Evolutionary conservation across 2,797 vertebrate genomes (phyloP), one percentile per base, ranked within the genome.

Genomic region (Acipenser ruthenus): DNA sequence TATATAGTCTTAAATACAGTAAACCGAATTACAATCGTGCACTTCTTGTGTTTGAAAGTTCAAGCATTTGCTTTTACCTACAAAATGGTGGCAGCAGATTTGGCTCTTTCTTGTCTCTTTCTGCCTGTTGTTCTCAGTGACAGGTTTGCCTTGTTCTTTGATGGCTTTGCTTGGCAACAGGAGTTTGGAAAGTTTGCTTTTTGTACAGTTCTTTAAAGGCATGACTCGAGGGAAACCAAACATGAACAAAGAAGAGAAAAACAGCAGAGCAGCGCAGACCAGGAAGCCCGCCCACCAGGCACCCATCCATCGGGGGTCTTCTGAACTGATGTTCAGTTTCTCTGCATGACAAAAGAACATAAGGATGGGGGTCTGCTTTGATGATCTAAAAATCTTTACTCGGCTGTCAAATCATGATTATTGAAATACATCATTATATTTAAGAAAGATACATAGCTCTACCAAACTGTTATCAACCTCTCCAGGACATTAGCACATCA

Each of bases 221-320:
- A 68, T 68, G 62, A 62, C 52, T 56, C 63, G 67, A 18, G 67
- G 67, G 49, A 68, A 68, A 6, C 67, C 67, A 56, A 68, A 68
- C 67, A 68, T 68, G 15, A 68, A 55, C 10, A 68, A 49, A 49
- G 67, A 68, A 6, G 67, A 63, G 62, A 68, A 64, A 55, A 68
- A 64, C 52, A 68, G 62, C 8, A 68, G 67, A 6, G 48, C 67
- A 50, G 67, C 67, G 23, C 67, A 68, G 9, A 68, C 51, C 6
- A 68, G 67, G 62, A 68, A 68, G 53, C 67, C 67, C 18, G 67
- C 67, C 67, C 67, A 68, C 67, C 67, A 68, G 6, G 67, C 67
- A 8, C 67, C 67, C 47, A 68, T 68, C 67, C 67, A 68, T 50
- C 62, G 67, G 13, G 67, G 67, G 23, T 68, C 67, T 23, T 68